Conservation (phyloP, 1,140 invertebrate species). For the Papilio xuthus region DNA sequence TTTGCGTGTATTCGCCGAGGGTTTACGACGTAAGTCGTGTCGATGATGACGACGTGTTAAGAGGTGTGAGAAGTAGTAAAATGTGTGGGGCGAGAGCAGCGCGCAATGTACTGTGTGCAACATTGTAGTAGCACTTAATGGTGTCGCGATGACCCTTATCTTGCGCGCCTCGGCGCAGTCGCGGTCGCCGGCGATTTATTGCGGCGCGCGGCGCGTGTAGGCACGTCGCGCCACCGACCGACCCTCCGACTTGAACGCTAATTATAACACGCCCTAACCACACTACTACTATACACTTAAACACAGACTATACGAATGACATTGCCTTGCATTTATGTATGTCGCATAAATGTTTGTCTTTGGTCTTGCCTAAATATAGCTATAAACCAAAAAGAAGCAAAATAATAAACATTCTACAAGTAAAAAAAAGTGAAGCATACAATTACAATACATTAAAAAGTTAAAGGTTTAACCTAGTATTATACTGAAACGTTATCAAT, state of each 20-base stretch:
- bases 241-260: conserved; percentile 61
- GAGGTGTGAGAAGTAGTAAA: conserved; percentile 57
- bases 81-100: conserved; percentile 46
- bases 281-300: conserved; percentile 2
- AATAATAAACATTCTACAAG: background rate
- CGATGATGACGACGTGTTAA: conserved; percentile 40
- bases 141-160: conserved; percentile 73
- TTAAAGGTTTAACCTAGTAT: background rate
- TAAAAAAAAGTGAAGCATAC: background rate
- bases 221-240: conserved; percentile 57
- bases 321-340: background rate
- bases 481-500: background rate
- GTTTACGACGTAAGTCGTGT: conserved; percentile 34
- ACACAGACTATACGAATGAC: background rate
- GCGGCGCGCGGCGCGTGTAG: conserved; percentile 63
- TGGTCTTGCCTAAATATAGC: background rate
- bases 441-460: background rate
- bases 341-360: background rate
- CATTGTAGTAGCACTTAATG: conserved; percentile 51
- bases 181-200: conserved; percentile 68
- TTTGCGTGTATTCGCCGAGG: conserved; percentile 43
- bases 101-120: conserved; percentile 44
- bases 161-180: conserved; percentile 58
- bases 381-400: background rate
- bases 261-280: conserved; percentile 55